Evolutionary conservation across 1,140 invertebrate species (phyloP).

Genomic region (Drosophila yakuba): DNA sequence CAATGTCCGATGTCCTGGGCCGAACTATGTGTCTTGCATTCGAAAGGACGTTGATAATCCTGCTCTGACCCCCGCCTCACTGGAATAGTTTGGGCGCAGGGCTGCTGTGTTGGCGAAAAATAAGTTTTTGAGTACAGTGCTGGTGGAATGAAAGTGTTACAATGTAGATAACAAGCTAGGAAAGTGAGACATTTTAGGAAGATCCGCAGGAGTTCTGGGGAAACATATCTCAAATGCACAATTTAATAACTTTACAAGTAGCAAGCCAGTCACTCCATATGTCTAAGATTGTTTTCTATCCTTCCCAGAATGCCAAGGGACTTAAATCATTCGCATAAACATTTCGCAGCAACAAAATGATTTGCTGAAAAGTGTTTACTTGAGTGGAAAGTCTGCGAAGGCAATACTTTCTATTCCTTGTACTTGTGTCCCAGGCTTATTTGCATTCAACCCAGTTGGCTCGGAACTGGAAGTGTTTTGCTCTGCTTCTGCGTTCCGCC

Average conservation of each 20-base stretch:
- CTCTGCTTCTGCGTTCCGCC: background rate
- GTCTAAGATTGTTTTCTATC: no score
- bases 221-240: background rate
- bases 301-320: no score
- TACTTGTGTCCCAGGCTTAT: conserved; percentile 34
- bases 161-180: background rate
- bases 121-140: conserved; percentile 7
- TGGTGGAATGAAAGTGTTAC: background rate
- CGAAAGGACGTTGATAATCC: conserved; percentile 64
- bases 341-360: background rate
- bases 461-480: conserved; percentile 16
- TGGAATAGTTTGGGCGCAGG: background rate
- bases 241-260: no score
- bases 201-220: background rate
- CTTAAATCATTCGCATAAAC: background rate
- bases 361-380: conserved; percentile 18
- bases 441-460: conserved; percentile 65
- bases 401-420: background rate
- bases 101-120: background rate
- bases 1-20: conserved; percentile 2
- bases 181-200: no score
- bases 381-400: conserved; percentile 23
- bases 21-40: conserved; percentile 53
- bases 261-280: no score
- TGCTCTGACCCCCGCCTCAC: conserved; percentile 3